Evolutionary conservation across 1,140 invertebrate species (phyloP), one percentile per base, ranked within the genome.

Genomic region (Drepana arcuata): DNA sequence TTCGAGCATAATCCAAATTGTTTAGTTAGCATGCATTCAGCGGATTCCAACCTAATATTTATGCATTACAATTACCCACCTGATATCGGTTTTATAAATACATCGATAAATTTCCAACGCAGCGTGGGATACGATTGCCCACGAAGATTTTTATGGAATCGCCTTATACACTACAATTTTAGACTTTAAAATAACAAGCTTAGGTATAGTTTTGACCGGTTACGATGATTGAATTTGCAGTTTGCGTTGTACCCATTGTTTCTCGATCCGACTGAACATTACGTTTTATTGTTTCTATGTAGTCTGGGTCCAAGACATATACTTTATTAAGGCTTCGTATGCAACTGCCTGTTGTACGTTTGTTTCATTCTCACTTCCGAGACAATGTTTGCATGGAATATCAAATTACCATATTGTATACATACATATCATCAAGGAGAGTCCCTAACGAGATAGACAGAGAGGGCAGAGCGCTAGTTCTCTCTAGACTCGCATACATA

Each of bases 201-300:
- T 40, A 18, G 38, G 41, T 48, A 28, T 12, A 16, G 7, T 41
- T 35, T 42, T 12, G 9, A 42, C 7, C 35, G 30, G 14, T n/a
- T n/a, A n/a, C n/a, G n/a, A 31, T 5, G 14, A 16, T 34, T 21
- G 10, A 18, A 25, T 9, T 32, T 48, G 35, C 37, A 53, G 38
- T 50, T 54, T 45, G 35, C 30, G 43, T 18, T 37, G 32, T 52
- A 47, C 53, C 54, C 55, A 68, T 68, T 68, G 64, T 68, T 68
- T 60, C 64, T 58, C 55, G 58, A 64, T 68, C 51, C 57, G 51
- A 39, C 50, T 34, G 43, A 62, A 68, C 60, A 62, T 65, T 68
- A 65, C 58, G 58, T 68, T 68, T 68, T 68, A 68, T 65, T 45
- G 61, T 42, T 34, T 50, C 36, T 39, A 46, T 54, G 55, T 62